Base-by-base conservation (phyloP, 2,888 invertebrate species). In the Siphlonurus alternatus region DNA sequence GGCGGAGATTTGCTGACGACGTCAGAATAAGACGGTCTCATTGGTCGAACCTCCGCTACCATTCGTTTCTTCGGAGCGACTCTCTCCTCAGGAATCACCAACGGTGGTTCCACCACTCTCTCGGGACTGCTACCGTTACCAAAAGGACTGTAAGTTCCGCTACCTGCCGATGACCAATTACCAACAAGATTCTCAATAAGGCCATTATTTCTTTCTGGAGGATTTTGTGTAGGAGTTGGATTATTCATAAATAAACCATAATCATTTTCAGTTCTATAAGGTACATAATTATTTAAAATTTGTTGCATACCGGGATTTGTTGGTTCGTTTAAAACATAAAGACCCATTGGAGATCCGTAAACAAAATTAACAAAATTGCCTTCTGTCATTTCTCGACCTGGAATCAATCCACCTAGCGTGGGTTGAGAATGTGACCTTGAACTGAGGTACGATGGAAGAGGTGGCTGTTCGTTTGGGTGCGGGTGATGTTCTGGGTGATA, bases 1-100 rank as follows among this genome's bases (percentile, higher is more conserved):
- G 77, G 79, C 7, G 77, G 78, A 5, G 79, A 78, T 75, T 91
- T 91, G 25, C 88, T 85, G 56, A 91, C 73, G 5, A 91, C 89
- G 77, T 89, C 90, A 0, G 91, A 91, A 73, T 91, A 91, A 18
- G 88, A 86, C 62, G 90, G 89, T 63, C 90, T 81, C 89, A 90
- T 90, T 0, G 90, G 90, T 53, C 68, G 65, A 0, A 91, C 90
- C 76, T 90, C 90, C 53, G 89, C 90, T 0, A 90, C 84, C 74
- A 88, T 89, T 62, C 89, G 80, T 68, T 86, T 87, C 69, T 83
- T 83, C 66, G 72, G 23, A 71, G 66, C 73, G 25, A 73, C 73
- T 15, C 68, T 68, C 10, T 67, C 63, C 51, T 72, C 72, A 0
- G 73, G 72, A 62, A 72, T 71, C 5, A 74, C 15, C 15, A 10